Evolutionary conservation across 2,113 vertebrate genomes (phyloP).

Genomic region (Macroglossus sobrinus): DNA sequence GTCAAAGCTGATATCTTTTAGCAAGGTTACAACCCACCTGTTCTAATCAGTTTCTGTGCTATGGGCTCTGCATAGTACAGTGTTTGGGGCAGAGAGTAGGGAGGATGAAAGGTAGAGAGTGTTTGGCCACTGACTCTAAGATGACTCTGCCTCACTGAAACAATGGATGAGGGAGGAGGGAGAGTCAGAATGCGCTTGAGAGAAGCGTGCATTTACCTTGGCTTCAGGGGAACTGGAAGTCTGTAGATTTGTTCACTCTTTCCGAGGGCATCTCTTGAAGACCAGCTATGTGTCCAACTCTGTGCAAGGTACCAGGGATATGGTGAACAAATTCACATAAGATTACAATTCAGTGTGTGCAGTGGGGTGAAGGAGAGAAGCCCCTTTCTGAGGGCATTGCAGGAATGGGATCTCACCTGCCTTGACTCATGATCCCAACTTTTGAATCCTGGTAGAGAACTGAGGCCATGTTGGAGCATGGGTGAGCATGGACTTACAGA

Average conservation of each 20-base stretch:
- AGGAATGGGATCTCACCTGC: background rate
- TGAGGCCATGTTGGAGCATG: background rate
- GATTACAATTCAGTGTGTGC: background rate
- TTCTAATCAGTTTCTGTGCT: background rate
- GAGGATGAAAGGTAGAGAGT: background rate
- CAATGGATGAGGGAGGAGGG: rapidly evolving
- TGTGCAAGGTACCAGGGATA: background rate
- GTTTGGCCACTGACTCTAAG: background rate
- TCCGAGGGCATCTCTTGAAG: background rate
- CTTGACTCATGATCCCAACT: background rate
- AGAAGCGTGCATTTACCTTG: rapidly evolving
- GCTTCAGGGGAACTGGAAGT: background rate
- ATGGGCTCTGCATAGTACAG: rapidly evolving
- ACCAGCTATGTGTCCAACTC: background rate
- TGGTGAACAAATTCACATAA: background rate
- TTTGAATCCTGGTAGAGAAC: background rate
- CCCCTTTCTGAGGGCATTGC: background rate
- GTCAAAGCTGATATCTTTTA: background rate
- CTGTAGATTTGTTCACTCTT: background rate
- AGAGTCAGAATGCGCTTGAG: background rate
- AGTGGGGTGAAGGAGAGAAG: background rate
- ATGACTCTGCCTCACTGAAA: background rate
- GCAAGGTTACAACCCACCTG: background rate
- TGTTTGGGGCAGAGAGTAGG: background rate
- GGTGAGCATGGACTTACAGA: background rate